These are phyloP conservation scores for Drosophila affinis DNA, from an alignment of 2,888 invertebrate genomes.

Conservation along the genomic window DNA sequence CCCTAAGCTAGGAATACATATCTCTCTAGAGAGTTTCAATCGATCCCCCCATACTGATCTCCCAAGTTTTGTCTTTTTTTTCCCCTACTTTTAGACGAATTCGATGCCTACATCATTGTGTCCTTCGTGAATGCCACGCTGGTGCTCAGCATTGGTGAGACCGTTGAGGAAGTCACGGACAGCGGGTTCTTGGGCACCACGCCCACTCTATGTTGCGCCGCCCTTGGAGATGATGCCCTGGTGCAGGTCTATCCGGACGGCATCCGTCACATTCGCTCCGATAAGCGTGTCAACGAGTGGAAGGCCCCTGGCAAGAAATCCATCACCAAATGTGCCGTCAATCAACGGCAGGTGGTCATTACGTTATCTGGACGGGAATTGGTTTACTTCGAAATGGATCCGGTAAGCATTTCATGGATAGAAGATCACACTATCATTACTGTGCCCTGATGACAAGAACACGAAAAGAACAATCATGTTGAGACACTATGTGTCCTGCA, in stretches of 20 bases:
- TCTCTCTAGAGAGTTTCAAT: background rate
- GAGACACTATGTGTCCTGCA: slow-evolving; percentile 84
- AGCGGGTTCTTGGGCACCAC: slow-evolving; percentile 99
- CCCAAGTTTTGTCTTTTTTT: background rate
- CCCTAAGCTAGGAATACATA: slow-evolving; percentile 2
- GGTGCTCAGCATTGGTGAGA: slow-evolving; percentile 99
- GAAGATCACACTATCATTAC: background rate
- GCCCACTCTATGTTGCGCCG: slow-evolving; percentile 98
- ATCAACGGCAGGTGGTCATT: slow-evolving; percentile 98
- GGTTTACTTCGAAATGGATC: slow-evolving; percentile 99
- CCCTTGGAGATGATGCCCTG: slow-evolving; percentile 98
- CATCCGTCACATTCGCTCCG: slow-evolving; percentile 98
- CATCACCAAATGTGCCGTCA: slow-evolving; percentile 98
- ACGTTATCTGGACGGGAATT: slow-evolving; percentile 98
- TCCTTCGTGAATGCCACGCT: slow-evolving; percentile 99
- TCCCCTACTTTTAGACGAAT: slow-evolving; percentile 83
- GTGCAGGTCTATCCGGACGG: slow-evolving; percentile 99
- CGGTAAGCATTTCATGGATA: slow-evolving; percentile 87
- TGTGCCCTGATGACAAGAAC: slow-evolving; percentile 83
- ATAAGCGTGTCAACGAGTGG: slow-evolving; percentile 99
- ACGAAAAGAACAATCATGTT: slow-evolving; percentile 83
- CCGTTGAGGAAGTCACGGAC: slow-evolving; percentile 99
- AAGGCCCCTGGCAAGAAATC: slow-evolving; percentile 98
- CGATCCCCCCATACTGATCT: background rate
- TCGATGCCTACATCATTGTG: slow-evolving; percentile 99